These are phyloP conservation scores for Lepidurus couesii DNA, from an alignment of 1,140 invertebrate genomes.

Conservation along the genomic window DNA sequence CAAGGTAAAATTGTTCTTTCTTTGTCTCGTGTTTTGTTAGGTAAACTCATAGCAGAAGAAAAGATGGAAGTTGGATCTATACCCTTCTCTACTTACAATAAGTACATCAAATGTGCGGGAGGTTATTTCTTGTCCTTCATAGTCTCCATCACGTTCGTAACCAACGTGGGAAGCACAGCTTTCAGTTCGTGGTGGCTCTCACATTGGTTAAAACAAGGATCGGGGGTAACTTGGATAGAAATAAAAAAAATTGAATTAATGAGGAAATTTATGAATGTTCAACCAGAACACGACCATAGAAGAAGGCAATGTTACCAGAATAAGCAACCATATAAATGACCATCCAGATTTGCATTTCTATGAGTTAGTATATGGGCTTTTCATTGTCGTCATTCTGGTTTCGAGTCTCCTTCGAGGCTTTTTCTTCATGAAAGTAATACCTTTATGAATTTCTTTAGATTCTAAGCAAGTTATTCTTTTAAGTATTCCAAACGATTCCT, in stretches of 20 bases:
- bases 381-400: slow-evolving; percentile 50
- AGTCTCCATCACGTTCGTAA: slow-evolving; percentile 52
- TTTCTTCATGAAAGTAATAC: slow-evolving; percentile 51
- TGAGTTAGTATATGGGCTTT: slow-evolving; percentile 49
- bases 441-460: not conserved
- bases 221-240: slow-evolving; percentile 39
- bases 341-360: slow-evolving; percentile 52
- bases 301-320: slow-evolving; percentile 16
- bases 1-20: not conserved
- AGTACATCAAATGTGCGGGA: slow-evolving; percentile 56
- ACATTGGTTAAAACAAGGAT: slow-evolving; percentile 56
- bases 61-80: slow-evolving; percentile 48
- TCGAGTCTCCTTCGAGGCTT: slow-evolving; percentile 54
- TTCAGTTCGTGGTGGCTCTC: slow-evolving; percentile 65
- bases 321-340: slow-evolving; percentile 44
- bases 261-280: not conserved
- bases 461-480: not conserved
- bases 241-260: not conserved
- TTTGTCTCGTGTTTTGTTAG: slow-evolving; percentile 30
- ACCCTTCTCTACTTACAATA: slow-evolving; percentile 46
- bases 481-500: not conserved
- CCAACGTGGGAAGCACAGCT: slow-evolving; percentile 53
- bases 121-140: slow-evolving; percentile 50
- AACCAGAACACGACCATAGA: slow-evolving; percentile 25
- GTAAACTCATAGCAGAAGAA: slow-evolving; percentile 46